Conservation (phyloP, 2,797 vertebrate species). For the Urocyon cinereoargenteus region DNA sequence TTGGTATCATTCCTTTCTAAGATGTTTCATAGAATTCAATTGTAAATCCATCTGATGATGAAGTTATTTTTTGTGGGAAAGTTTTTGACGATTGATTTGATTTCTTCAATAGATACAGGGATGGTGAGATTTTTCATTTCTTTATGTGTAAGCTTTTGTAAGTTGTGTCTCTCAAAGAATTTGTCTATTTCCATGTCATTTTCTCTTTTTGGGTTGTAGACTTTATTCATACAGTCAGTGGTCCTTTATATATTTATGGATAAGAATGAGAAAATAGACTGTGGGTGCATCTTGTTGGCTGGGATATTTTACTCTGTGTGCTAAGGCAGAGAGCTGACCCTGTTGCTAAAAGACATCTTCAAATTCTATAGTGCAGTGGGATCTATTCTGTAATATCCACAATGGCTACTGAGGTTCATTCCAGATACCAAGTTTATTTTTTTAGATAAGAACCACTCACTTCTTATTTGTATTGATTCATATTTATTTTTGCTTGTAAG, state of each 20-base stretch:
- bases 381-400: background rate
- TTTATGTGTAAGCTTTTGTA: background rate
- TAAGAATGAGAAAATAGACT: background rate
- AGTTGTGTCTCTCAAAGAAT: constrained; percentile 21
- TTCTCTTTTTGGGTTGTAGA: background rate
- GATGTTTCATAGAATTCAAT: background rate
- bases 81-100: background rate
- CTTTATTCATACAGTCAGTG: background rate
- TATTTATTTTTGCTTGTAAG: background rate
- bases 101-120: background rate
- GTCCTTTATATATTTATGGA: background rate
- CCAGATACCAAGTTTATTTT: background rate
- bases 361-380: background rate
- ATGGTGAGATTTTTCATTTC: background rate
- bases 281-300: background rate
- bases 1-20: constrained; percentile 29
- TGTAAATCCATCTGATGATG: background rate
- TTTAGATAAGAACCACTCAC: background rate
- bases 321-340: background rate
- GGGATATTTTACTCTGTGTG: background rate
- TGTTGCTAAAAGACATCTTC: background rate
- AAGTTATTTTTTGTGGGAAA: background rate
- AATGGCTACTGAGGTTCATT: background rate
- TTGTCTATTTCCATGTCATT: background rate
- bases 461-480: background rate